These are phyloP conservation scores for Heliconius sara DNA, from an alignment of 2,888 invertebrate species.

Conservation along the genomic window DNA sequence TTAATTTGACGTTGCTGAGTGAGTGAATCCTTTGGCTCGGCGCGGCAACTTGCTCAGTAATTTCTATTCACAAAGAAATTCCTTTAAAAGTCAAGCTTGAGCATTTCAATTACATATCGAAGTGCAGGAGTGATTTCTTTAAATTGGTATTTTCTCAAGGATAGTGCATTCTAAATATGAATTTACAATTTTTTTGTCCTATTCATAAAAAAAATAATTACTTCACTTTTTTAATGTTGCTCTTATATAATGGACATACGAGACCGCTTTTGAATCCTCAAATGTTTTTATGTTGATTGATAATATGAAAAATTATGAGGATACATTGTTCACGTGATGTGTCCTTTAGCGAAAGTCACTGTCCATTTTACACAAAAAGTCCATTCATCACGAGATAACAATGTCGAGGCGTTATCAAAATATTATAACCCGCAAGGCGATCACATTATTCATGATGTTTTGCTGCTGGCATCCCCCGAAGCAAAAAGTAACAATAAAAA, in stretches of 20 bases:
- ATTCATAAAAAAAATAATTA: not conserved
- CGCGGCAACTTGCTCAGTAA: conserved; percentile 24
- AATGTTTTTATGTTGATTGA: conserved; percentile 23
- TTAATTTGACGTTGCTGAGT: conserved; percentile 28
- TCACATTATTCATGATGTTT: conserved; percentile 67
- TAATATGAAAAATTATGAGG: conserved; percentile 15
- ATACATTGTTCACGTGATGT: conserved; percentile 46
- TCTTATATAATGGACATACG: not conserved
- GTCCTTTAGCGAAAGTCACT: conserved; percentile 69
- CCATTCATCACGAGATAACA: conserved; percentile 82
- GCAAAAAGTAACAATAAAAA: conserved; percentile 71
- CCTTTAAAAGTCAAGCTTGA: conserved; percentile 27
- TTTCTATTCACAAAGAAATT: conserved; percentile 28
- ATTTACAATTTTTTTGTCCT: not conserved
- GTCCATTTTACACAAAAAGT: conserved; percentile 81
- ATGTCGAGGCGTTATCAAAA: conserved; percentile 80
- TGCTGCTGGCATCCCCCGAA: conserved; percentile 60
- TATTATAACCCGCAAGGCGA: conserved; percentile 68
- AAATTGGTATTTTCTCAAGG: conserved; percentile 3
- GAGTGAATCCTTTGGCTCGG: conserved; percentile 27
- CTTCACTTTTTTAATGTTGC: not conserved
- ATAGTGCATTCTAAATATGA: conserved; percentile 10
- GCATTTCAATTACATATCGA: conserved; percentile 28
- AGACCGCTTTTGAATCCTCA: not conserved
- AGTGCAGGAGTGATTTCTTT: conserved; percentile 20